A percentile compares a stretch with the other conserved stretches of the same genome.
Evolutionary conservation across 1,140 invertebrate species (phyloP).

Genomic region (Gonioctena quinquepunctata): DNA sequence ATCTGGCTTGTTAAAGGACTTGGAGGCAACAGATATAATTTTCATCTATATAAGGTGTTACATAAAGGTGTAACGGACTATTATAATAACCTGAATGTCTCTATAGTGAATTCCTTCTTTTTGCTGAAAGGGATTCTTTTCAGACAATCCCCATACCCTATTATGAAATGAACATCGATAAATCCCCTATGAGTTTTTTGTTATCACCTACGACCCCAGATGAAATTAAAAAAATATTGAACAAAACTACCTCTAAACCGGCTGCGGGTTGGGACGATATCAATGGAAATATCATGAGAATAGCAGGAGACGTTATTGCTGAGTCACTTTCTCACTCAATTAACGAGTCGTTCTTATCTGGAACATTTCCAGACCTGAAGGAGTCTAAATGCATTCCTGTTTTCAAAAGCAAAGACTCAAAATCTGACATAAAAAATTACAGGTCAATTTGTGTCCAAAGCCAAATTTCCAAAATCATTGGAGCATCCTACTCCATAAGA

Average conservation of each 20-base stretch:
- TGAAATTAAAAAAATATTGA: neutral
- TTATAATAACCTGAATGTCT: too few relatives aligned
- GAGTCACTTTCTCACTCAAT: neutral
- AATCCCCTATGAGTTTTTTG: too few relatives aligned
- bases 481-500: constrained; percentile 3
- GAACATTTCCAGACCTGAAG: constrained; percentile 2
- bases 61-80: too few relatives aligned
- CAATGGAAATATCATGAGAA: constrained; percentile 5
- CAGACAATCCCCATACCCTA: too few relatives aligned
- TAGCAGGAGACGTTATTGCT: neutral
- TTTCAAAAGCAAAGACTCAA: constrained; percentile 4
- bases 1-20: too few relatives aligned
- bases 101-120: too few relatives aligned
- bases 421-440: neutral
- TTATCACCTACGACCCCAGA: too few relatives aligned
- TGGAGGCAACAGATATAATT: too few relatives aligned
- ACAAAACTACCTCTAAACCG: neutral
- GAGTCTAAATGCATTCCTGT: constrained; percentile 5
- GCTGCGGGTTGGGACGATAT: neutral
- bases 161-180: too few relatives aligned
- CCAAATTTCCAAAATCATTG: constrained; percentile 2
- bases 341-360: neutral
- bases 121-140: too few relatives aligned
- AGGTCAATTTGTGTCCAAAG: neutral
- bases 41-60: too few relatives aligned